These are phyloP conservation scores for Leptopilina boulardi DNA, from an alignment of 1,140 invertebrate species.

Conservation along the genomic window DNA sequence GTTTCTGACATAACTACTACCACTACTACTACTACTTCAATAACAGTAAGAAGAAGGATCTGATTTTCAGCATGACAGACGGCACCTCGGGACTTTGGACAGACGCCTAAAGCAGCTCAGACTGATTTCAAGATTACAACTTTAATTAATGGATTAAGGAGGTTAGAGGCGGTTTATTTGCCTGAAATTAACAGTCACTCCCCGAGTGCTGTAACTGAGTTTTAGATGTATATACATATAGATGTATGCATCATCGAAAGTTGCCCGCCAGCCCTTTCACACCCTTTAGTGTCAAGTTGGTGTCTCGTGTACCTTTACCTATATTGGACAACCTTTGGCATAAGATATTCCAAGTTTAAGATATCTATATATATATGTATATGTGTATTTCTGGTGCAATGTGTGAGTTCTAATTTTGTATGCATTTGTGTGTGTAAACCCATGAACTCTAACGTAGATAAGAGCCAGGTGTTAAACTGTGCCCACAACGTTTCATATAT, in stretches of 20 bases:
- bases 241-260: background rate
- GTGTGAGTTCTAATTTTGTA: background rate
- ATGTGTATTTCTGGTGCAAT: background rate
- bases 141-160: constrained; percentile 63
- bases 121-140: constrained; percentile 61
- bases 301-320: background rate
- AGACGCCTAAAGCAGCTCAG: constrained; percentile 41
- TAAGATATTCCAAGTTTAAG: background rate
- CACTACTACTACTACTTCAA: too few species aligned
- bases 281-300: background rate
- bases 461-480: constrained; percentile 26
- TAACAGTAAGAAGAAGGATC: background rate
- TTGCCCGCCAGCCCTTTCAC: constrained; percentile 10
- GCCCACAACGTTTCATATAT: constrained; percentile 16
- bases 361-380: background rate
- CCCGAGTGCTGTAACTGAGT: constrained; percentile 11
- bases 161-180: constrained; percentile 42
- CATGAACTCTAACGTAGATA: background rate
- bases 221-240: too few species aligned
- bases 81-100: constrained; percentile 15
- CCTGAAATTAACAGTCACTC: constrained; percentile 43
- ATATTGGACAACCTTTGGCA: background rate
- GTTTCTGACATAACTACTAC: background rate
- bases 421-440: background rate
- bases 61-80: constrained; percentile 17